A percentile compares a stretch with the other conserved stretches of the same genome.
phyloP scores from a whole-genome alignment of 2,888 invertebrate species.

The Plagodis pulveraria region DNA sequence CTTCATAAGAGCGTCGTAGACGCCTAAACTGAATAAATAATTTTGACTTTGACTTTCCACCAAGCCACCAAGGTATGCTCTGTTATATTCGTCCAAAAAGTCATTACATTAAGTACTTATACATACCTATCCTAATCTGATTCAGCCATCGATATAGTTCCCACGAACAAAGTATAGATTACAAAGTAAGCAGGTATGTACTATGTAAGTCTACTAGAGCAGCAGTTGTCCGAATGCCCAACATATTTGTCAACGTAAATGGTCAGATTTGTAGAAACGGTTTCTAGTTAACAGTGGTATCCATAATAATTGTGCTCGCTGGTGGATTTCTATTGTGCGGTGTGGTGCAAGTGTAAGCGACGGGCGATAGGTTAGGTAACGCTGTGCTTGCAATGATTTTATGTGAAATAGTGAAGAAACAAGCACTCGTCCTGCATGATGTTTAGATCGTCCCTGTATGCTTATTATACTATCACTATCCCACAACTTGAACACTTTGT shows the following conservation, averaged over 20 bases:
- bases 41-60: too few relatives aligned
- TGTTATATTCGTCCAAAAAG: background rate
- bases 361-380: background rate
- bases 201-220: conserved; percentile 20
- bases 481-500: too few relatives aligned
- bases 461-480: too few relatives aligned
- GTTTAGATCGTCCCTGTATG: too few relatives aligned
- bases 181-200: background rate
- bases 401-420: too few relatives aligned
- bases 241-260: conserved; percentile 48
- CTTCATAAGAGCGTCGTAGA: too few relatives aligned
- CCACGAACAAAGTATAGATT: conserved; percentile 11
- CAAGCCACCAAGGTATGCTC: too few relatives aligned
- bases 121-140: background rate
- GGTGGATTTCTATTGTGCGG: conserved; percentile 46
- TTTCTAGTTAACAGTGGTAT: conserved; percentile 50
- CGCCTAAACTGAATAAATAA: too few relatives aligned
- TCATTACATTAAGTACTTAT: background rate
- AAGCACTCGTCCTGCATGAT: too few relatives aligned
- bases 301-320: conserved; percentile 59
- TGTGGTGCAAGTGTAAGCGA: conserved; percentile 20
- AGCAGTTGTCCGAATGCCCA: conserved; percentile 39
- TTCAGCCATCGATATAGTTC: conserved; percentile 16
- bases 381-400: too few relatives aligned
- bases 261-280: conserved; percentile 47